Percentiles rank a stretch among this genome's conserved stretches.
Conservation (phyloP, 2,888 invertebrate species). For the Cerceris ruficornis region DNA sequence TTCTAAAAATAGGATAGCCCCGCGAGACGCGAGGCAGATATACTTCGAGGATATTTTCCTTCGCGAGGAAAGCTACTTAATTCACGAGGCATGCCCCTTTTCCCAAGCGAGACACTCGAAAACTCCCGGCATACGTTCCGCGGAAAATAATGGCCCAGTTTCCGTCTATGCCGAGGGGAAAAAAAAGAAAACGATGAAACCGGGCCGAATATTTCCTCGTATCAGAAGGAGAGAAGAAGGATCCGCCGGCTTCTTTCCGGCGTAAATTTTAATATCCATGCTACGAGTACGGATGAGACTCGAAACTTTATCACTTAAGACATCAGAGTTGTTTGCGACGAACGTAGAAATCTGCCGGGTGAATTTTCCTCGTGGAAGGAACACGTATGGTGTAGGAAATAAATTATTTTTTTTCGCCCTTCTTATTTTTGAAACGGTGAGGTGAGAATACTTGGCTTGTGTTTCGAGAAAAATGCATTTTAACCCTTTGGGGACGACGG, state of each 20-base stretch:
- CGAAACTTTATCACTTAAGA: too few species aligned
- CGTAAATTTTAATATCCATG: slow-evolving; percentile 25
- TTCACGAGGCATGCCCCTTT: slow-evolving; percentile 1
- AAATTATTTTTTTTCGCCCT: too few species aligned
- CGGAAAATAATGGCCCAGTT: slow-evolving; percentile 3
- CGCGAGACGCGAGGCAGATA: neutral
- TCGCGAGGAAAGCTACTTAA: neutral
- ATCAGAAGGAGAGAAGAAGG: neutral
- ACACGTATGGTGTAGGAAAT: too few species aligned
- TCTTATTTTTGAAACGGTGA: too few species aligned
- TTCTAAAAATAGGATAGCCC: too few species aligned
- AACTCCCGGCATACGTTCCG: slow-evolving; percentile 3
- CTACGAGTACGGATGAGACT: neutral
- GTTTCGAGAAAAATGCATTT: too few species aligned
- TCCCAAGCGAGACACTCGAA: slow-evolving; percentile 7
- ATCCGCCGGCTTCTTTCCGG: neutral
- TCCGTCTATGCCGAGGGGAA: neutral
- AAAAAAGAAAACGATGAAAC: slow-evolving; percentile 3
- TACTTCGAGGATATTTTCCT: neutral
- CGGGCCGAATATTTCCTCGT: neutral
- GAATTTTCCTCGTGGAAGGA: neutral
- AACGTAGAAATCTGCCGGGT: neutral
- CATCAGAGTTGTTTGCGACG: neutral
- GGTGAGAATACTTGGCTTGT: too few species aligned
- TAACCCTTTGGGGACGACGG: too few species aligned